Conservation (phyloP, 1,140 invertebrate genomes). For the Aethina tumida region DNA sequence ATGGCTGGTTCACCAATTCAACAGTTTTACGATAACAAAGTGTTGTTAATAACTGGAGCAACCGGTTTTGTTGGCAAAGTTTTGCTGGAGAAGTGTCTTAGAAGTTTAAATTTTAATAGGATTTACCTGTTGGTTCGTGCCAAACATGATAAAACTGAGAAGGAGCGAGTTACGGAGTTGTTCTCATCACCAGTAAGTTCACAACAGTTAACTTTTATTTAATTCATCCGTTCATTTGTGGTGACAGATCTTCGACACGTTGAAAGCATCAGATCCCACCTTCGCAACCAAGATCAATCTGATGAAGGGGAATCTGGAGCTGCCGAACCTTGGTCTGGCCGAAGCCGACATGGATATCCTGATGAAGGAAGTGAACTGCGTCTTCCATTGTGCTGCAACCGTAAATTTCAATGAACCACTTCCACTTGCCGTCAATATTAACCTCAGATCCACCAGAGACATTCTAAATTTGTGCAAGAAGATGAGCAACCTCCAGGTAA, state of each 20-base stretch:
- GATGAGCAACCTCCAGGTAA: slow-evolving; percentile 43
- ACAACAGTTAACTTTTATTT: no score
- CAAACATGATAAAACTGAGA: no score
- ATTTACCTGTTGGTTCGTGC: no score
- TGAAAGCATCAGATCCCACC: background rate
- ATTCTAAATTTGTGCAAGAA: slow-evolving; percentile 37
- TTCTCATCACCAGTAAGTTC: no score
- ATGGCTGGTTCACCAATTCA: no score
- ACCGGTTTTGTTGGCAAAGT: no score
- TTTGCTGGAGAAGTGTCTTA: no score
- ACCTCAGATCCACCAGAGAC: slow-evolving; percentile 41
- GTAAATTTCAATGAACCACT: slow-evolving; percentile 80
- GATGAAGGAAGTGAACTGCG: slow-evolving; percentile 47
- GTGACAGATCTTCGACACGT: slow-evolving; percentile 3
- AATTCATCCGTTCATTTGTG: background rate
- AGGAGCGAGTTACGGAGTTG: no score
- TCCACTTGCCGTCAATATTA: slow-evolving; percentile 49
- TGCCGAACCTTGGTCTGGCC: background rate
- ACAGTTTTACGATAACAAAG: no score
- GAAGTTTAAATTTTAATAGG: no score
- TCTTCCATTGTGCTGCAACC: slow-evolving; percentile 84
- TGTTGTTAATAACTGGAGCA: no score
- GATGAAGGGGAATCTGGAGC: background rate
- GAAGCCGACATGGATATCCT: slow-evolving; percentile 2
- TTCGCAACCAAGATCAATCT: background rate